These are phyloP conservation scores for Chrysodeixis includens DNA, from an alignment of 2,888 invertebrate genomes.

Conservation along the genomic window DNA sequence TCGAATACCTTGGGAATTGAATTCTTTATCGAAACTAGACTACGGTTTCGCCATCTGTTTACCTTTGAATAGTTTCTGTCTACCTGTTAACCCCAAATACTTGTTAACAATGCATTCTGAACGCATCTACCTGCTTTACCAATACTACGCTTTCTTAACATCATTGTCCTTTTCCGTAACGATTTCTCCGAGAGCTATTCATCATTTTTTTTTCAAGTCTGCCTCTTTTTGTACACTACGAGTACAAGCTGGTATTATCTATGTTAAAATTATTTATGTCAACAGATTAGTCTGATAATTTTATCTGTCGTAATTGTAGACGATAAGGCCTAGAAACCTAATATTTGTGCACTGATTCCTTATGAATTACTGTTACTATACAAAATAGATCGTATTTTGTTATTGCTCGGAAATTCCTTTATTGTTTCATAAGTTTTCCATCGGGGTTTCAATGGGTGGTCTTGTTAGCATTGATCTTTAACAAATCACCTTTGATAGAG, in stretches of 20 bases:
- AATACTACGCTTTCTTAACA: constrained; percentile 4
- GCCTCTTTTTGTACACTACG: neutral
- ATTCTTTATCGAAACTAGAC: constrained; percentile 14
- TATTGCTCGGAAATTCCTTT: neutral
- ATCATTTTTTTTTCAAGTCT: constrained; percentile 11
- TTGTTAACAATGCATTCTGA: neutral
- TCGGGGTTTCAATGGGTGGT: neutral
- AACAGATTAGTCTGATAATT: constrained; percentile 35
- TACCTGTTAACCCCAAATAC: constrained; percentile 27
- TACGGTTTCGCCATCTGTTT: neutral
- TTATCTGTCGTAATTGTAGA: constrained; percentile 36
- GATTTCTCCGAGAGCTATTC: constrained; percentile 12
- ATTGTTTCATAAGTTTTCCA: neutral
- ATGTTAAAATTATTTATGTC: constrained; percentile 15
- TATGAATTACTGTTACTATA: constrained; percentile 30
- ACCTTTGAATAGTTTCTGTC: neutral
- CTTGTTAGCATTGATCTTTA: neutral
- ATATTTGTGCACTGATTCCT: constrained; percentile 20
- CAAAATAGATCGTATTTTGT: neutral
- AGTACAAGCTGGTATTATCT: constrained; percentile 19
- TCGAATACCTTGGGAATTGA: neutral
- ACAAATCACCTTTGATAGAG: neutral
- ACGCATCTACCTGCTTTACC: constrained; percentile 31
- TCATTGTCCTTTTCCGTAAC: constrained; percentile 5
- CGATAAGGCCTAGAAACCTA: constrained; percentile 36